Evolutionary conservation across 2,888 invertebrate species (phyloP).

Genomic region (Pogonocherus hispidulus): DNA sequence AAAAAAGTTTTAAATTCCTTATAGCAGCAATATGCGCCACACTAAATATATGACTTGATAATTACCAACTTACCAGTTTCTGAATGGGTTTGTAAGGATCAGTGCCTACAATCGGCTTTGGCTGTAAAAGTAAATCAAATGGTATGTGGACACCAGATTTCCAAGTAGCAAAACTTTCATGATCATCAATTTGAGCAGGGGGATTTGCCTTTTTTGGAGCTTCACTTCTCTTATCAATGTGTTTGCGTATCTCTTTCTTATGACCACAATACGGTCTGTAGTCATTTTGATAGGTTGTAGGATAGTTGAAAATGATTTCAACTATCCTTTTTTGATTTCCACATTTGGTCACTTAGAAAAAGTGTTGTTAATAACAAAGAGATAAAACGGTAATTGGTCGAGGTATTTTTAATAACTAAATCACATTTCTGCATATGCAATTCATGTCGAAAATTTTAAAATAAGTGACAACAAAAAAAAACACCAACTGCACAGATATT

Average conservation of each 20-base stretch:
- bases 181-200: conserved; percentile 51
- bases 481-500: no score
- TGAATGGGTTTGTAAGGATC: conserved; percentile 55
- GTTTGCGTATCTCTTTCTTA: conserved; percentile 36
- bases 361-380: no score
- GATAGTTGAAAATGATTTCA: conserved; percentile 54
- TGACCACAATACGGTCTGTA: conserved; percentile 52
- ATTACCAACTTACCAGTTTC: conserved; percentile 45
- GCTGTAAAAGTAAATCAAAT: conserved; percentile 60
- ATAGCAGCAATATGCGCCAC: no score
- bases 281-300: conserved; percentile 61
- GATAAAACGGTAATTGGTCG: no score
- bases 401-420: no score
- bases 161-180: conserved; percentile 59
- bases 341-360: no score
- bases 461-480: no score
- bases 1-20: no score
- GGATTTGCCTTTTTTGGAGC: conserved; percentile 44
- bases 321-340: no score
- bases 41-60: no score
- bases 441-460: no score
- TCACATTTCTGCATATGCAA: no score
- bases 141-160: conserved; percentile 57
- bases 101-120: conserved; percentile 59
- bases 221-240: conserved; percentile 47